A percentile compares a stretch with the other conserved stretches of the same genome.
Evolutionary conservation across 2,113 vertebrate species (phyloP).

Genomic region (Tupaia chinensis): DNA sequence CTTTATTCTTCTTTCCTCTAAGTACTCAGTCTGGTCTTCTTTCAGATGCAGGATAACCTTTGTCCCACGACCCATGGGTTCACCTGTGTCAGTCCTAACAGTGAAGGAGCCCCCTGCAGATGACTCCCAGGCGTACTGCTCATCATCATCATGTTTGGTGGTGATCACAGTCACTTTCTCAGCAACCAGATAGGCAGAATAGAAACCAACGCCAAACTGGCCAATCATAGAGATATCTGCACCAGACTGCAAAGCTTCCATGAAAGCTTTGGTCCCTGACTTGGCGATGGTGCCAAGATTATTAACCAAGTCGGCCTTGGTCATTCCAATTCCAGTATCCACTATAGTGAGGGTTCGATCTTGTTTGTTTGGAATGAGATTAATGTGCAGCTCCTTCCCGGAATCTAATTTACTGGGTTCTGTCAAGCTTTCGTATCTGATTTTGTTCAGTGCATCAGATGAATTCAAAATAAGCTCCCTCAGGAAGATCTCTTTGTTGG

Average conservation of each 20-base stretch:
- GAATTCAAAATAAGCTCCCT: constrained; percentile 93
- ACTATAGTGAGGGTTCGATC: constrained; percentile 90
- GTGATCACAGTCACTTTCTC: constrained; percentile 92
- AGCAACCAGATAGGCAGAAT: constrained; percentile 90
- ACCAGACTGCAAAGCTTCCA: constrained; percentile 92
- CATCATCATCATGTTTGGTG: constrained; percentile 92
- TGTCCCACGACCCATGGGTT: constrained; percentile 90
- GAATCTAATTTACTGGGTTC: constrained; percentile 92
- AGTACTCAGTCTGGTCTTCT: constrained; percentile 91
- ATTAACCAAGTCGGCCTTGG: constrained; percentile 92
- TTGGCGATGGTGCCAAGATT: constrained; percentile 93
- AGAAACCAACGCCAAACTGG: constrained; percentile 92
- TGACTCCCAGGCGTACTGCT: constrained; percentile 92
- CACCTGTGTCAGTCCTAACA: constrained; percentile 88
- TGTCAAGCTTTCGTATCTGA: constrained; percentile 91
- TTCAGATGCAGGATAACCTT: constrained; percentile 92
- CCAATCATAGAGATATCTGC: constrained; percentile 93
- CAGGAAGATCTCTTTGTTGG: constrained; percentile 93
- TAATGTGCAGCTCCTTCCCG: constrained; percentile 92
- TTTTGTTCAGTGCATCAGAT: constrained; percentile 92
- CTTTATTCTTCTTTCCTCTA: constrained; percentile 91
- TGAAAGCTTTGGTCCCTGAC: constrained; percentile 92
- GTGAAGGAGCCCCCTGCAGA: constrained; percentile 93
- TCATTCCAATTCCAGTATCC: constrained; percentile 92
- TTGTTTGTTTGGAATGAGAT: constrained; percentile 90